phyloP scores from a whole-genome alignment of 2,113 vertebrate species.

The Ifrita kowaldi region DNA sequence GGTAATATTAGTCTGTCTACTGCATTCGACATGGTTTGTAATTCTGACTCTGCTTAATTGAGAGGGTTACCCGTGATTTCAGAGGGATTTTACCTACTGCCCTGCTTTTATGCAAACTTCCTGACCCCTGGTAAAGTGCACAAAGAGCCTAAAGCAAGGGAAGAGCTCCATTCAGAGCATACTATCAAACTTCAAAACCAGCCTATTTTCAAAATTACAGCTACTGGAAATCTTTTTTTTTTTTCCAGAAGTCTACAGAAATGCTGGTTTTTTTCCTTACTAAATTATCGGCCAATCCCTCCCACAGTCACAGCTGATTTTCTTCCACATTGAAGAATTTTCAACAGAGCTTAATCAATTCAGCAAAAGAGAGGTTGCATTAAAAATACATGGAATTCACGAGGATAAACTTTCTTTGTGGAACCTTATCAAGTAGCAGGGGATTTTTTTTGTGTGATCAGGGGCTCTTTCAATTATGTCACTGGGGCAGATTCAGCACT shows the following conservation, averaged over 20 bases:
- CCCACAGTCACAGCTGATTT: not conserved
- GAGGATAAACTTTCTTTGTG: not conserved
- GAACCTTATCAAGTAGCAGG: not conserved
- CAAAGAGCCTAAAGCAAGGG: slow-evolving; percentile 1
- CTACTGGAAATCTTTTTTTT: not conserved
- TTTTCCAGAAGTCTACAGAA: not conserved
- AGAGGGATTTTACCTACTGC: not conserved
- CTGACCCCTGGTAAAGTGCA: not conserved
- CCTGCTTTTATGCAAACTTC: not conserved
- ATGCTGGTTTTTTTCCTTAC: not conserved
- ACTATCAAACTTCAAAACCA: not conserved
- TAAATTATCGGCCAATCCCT: not conserved
- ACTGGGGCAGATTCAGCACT: not conserved
- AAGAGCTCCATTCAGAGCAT: not conserved
- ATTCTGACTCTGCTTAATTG: not conserved
- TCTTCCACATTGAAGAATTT: slow-evolving; percentile 4
- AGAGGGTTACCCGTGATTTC: not conserved
- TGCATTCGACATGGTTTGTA: not conserved
- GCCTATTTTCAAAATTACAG: slow-evolving; percentile 6
- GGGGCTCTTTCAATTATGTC: slow-evolving; percentile 11
- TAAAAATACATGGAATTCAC: not conserved
- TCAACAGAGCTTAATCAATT: slow-evolving; percentile 37
- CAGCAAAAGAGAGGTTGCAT: not conserved
- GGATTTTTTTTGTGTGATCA: not conserved
- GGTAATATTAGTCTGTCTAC: not conserved